Conservation (phyloP, 2,888 invertebrate genomes). For the Scaptomyza tumidula region DNA sequence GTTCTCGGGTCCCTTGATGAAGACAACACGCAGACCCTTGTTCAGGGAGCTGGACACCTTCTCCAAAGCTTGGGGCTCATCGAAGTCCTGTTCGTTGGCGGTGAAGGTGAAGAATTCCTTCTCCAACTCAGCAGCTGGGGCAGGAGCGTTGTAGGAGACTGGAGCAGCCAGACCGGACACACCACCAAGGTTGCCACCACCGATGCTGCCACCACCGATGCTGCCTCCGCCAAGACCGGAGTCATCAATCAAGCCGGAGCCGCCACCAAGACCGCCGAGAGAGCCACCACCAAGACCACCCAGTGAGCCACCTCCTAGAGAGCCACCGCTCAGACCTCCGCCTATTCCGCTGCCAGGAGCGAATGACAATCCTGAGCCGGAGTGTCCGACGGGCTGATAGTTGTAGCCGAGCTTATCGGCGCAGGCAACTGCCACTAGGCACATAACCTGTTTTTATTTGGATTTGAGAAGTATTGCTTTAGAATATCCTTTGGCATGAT, state of each 20-base stretch:
- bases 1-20: slow-evolving; percentile 80
- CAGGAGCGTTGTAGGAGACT: slow-evolving; percentile 61
- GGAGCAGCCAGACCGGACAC: slow-evolving; percentile 45
- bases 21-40: slow-evolving; percentile 73
- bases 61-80: slow-evolving; percentile 59
- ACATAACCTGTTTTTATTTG: slow-evolving; percentile 62
- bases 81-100: slow-evolving; percentile 73
- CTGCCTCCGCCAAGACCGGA: slow-evolving; percentile 30
- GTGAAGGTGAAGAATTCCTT: slow-evolving; percentile 75
- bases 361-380: slow-evolving; percentile 71
- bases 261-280: slow-evolving; percentile 8
- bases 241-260: background rate
- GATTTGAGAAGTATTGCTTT: slow-evolving; percentile 29
- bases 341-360: slow-evolving; percentile 58
- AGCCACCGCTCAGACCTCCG: slow-evolving; percentile 19
- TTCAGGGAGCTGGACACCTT: slow-evolving; percentile 66
- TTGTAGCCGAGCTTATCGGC: slow-evolving; percentile 81
- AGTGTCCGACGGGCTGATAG: slow-evolving; percentile 77
- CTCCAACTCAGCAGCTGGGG: slow-evolving; percentile 63
- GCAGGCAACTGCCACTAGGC: slow-evolving; percentile 74
- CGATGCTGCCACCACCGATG: slow-evolving; percentile 27
- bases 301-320: slow-evolving; percentile 9
- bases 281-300: slow-evolving; percentile 8
- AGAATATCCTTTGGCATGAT: slow-evolving; percentile 28
- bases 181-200: slow-evolving; percentile 42